A percentile compares a stretch with the other conserved stretches of the same genome.
Conservation (phyloP, 2,888 invertebrate genomes). For the Polydrusus tereticollis region DNA sequence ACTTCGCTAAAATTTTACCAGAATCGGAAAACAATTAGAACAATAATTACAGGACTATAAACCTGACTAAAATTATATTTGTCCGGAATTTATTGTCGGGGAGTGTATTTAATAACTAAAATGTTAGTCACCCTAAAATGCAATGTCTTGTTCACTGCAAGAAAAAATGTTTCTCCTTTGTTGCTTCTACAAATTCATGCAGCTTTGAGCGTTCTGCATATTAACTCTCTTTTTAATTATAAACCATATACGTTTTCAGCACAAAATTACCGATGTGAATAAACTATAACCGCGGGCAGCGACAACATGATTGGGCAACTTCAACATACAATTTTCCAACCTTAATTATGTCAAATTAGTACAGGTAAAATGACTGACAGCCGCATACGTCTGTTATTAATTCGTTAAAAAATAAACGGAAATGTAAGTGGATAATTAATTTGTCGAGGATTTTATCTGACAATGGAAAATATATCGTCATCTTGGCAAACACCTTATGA, state of each 20-base stretch:
- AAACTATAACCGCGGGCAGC: slow-evolving; percentile 5
- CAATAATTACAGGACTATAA: too few relatives aligned
- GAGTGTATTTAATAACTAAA: too few relatives aligned
- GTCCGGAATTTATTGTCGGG: too few relatives aligned
- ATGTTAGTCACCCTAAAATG: too few relatives aligned
- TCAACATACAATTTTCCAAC: slow-evolving; percentile 44
- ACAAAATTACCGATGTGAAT: slow-evolving; percentile 18
- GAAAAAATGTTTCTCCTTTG: too few relatives aligned
- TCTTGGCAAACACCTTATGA: slow-evolving; percentile 41
- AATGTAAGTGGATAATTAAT: slow-evolving; percentile 50
- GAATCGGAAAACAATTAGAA: too few relatives aligned
- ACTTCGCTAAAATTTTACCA: too few relatives aligned
- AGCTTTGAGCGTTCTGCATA: too few relatives aligned
- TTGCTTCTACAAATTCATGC: too few relatives aligned
- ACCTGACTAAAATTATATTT: too few relatives aligned
- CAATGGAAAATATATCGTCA: slow-evolving; percentile 47
- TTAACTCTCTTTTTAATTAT: too few relatives aligned
- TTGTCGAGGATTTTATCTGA: slow-evolving; percentile 46
- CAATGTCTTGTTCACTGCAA: too few relatives aligned
- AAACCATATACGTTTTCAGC: slow-evolving; percentile 7
- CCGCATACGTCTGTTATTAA: slow-evolving; percentile 45
- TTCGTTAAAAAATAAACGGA: slow-evolving; percentile 51
- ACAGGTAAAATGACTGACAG: slow-evolving; percentile 55
- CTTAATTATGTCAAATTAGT: slow-evolving; percentile 58
- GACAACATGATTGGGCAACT: slow-evolving; percentile 47